Percentiles rank a stretch among this genome's conserved stretches.
phyloP scores from a whole-genome alignment of 1,140 invertebrate species.

The Solenopsis fugax region DNA sequence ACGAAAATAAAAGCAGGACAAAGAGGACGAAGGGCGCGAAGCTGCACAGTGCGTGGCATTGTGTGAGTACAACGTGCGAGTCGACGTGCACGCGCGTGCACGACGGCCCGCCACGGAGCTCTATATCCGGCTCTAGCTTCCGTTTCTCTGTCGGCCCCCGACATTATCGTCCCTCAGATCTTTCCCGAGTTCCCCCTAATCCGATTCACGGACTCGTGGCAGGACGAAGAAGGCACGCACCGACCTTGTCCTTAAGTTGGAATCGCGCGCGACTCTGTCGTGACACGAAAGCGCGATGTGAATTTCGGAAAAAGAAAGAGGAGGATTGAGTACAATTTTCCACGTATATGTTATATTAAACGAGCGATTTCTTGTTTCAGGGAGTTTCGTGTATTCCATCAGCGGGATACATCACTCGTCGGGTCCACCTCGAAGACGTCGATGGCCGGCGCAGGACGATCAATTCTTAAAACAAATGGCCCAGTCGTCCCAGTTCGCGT shows the following conservation, averaged over 20 bases:
- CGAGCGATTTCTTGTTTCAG: not conserved
- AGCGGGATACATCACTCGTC: conserved; percentile 2
- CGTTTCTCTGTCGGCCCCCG: conserved; percentile 20
- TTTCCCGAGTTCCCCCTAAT: conserved; percentile 44
- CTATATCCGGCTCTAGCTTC: conserved; percentile 53
- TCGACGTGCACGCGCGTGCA: not conserved
- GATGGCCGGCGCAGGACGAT: conserved; percentile 40
- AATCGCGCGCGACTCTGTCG: not conserved
- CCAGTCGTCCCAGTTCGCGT: conserved; percentile 58
- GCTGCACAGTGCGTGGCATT: not conserved
- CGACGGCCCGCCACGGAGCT: not conserved
- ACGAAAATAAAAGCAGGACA: conserved; percentile 45
- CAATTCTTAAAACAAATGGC: conserved; percentile 65
- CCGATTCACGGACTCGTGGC: conserved; percentile 7
- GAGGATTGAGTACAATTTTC: not conserved
- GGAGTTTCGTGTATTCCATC: conserved; percentile 1
- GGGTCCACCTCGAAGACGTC: conserved; percentile 14
- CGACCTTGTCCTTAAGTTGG: not conserved
- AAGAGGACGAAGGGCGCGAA: conserved; percentile 7
- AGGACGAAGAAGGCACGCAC: not conserved
- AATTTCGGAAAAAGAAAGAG: not conserved
- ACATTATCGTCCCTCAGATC: conserved; percentile 55
- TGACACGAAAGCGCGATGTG: not conserved
- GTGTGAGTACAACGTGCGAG: not conserved
- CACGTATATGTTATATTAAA: not conserved